These are phyloP conservation scores for Achlya flavicornis DNA, from an alignment of 2,888 invertebrate genomes.

Conservation along the genomic window DNA sequence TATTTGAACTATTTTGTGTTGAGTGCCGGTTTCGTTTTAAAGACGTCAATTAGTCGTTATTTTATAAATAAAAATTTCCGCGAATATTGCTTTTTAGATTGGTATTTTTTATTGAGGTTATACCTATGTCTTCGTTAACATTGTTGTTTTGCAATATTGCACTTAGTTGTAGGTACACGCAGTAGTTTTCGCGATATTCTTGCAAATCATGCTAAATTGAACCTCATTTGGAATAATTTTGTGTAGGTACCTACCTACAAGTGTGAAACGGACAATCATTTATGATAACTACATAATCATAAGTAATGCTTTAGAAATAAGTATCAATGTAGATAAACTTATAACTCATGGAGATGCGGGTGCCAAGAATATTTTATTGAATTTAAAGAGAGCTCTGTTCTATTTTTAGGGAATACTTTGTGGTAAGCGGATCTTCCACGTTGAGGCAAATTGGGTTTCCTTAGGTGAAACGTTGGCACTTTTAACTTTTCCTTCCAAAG, in stretches of 20 bases:
- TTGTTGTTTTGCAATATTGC: slow-evolving; percentile 1
- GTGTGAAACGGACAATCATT: background rate
- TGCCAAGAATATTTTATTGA: background rate
- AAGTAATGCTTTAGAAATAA: background rate
- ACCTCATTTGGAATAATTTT: slow-evolving; percentile 1
- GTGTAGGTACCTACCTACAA: background rate
- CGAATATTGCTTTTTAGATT: background rate
- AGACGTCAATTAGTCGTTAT: no score
- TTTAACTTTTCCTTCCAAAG: background rate
- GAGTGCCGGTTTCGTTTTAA: no score
- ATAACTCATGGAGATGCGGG: background rate
- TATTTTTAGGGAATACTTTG: background rate
- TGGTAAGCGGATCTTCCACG: background rate
- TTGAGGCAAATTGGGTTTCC: background rate
- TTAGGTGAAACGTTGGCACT: background rate
- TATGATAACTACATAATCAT: slow-evolving; percentile 1
- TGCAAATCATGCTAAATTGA: slow-evolving; percentile 7
- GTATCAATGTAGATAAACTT: background rate
- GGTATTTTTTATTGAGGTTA: background rate
- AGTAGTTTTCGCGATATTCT: slow-evolving; percentile 3
- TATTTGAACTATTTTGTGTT: no score
- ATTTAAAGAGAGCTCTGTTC: background rate
- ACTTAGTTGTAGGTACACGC: background rate
- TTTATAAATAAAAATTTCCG: background rate
- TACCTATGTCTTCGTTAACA: background rate